These are phyloP conservation scores for Caenorhabditis uteleia DNA, from an alignment of 2,888 invertebrate genomes.

Conservation along the genomic window DNA sequence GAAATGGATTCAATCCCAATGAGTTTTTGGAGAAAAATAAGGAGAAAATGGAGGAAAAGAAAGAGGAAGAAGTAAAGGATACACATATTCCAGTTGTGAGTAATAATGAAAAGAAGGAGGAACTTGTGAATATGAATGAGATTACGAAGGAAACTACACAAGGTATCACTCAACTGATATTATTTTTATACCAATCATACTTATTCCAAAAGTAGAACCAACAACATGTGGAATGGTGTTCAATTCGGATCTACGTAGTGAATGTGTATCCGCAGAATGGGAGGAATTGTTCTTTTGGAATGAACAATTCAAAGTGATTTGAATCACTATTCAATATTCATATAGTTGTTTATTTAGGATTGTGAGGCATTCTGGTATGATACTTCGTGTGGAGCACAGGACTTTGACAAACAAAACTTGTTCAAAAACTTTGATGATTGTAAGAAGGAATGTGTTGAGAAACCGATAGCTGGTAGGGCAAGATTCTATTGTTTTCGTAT, in stretches of 20 bases:
- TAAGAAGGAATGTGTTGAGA: conserved; percentile 12
- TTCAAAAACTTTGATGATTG: conserved; percentile 37
- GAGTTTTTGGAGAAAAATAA: no score
- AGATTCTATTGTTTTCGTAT: no score
- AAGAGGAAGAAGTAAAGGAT: no score
- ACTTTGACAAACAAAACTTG: conserved; percentile 32
- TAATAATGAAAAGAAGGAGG: no score
- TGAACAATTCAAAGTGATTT: conserved; percentile 23
- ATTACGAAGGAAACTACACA: no score
- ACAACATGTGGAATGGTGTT: conserved; percentile 22
- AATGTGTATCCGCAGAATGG: conserved; percentile 41
- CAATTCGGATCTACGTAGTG: conserved; percentile 30
- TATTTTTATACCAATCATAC: no score
- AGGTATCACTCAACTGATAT: no score
- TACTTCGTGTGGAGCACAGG: conserved; percentile 46
- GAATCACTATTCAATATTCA: neutral
- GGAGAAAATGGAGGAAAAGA: no score
- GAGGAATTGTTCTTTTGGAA: conserved; percentile 43
- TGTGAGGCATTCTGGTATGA: conserved; percentile 65
- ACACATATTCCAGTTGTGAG: no score
- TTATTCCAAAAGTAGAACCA: no score
- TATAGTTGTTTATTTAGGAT: conserved; percentile 20
- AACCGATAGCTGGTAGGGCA: neutral
- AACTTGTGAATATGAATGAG: no score
- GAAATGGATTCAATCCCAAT: no score